These are phyloP conservation scores for Brachystomella parvula DNA, from an alignment of 1,140 invertebrate species.

Conservation along the genomic window DNA sequence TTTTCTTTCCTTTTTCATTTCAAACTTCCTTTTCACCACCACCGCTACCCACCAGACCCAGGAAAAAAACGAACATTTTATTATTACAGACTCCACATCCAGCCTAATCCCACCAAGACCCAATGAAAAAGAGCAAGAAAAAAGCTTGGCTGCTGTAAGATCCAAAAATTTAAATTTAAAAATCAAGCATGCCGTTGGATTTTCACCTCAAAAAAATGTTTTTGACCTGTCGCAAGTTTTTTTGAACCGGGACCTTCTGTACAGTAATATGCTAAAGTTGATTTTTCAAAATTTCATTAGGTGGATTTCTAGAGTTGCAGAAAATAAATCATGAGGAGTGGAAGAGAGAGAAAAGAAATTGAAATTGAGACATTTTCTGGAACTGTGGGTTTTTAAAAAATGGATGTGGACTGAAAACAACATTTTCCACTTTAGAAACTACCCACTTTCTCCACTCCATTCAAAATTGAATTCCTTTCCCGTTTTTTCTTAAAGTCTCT, in stretches of 20 bases:
- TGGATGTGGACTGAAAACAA: background rate
- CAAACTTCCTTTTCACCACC: slow-evolving; percentile 35
- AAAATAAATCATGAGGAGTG: slow-evolving; percentile 6
- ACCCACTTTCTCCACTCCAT: background rate
- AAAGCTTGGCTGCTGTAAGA: background rate
- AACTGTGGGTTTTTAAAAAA: slow-evolving; percentile 5
- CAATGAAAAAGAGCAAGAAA: too few species aligned
- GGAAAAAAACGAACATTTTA: background rate
- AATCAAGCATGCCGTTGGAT: background rate
- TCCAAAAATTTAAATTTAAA: background rate
- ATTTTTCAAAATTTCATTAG: background rate
- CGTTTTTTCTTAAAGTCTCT: background rate
- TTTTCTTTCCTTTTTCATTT: slow-evolving; percentile 31
- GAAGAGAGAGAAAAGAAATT: background rate
- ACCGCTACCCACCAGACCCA: slow-evolving; percentile 17
- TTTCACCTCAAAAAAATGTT: background rate
- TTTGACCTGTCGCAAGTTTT: too few species aligned
- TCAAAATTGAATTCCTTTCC: background rate
- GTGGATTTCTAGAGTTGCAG: background rate
- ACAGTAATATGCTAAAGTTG: background rate
- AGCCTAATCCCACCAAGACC: background rate
- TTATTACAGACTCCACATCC: background rate
- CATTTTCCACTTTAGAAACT: background rate
- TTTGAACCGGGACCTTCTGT: too few species aligned
- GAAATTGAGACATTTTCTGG: slow-evolving; percentile 4